These are phyloP conservation scores for Pteropus alecto DNA, from an alignment of 2,113 vertebrate genomes.

Conservation along the genomic window DNA sequence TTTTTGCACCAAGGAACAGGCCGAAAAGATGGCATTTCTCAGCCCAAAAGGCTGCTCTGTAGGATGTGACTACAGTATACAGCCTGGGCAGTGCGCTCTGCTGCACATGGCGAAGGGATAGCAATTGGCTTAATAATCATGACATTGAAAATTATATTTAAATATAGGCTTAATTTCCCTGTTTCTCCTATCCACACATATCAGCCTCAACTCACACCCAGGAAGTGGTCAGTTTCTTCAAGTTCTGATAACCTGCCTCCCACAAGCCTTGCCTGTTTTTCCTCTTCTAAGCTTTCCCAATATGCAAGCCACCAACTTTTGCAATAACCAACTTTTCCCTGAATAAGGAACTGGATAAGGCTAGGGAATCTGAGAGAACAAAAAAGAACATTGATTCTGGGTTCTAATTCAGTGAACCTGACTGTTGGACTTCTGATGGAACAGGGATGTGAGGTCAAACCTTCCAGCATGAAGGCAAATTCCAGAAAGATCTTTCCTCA, in stretches of 20 bases:
- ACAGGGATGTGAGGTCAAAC: neutral
- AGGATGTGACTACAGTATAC: neutral
- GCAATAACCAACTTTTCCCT: neutral
- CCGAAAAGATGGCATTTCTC: neutral
- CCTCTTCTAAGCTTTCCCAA: neutral
- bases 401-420: neutral
- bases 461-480: neutral
- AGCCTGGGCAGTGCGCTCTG: neutral
- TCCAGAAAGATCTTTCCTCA: neutral
- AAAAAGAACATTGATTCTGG: neutral
- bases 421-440: neutral
- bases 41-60: neutral
- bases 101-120: neutral
- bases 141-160: slow-evolving; percentile 6
- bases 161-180: slow-evolving; percentile 13
- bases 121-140: neutral
- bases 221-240: slow-evolving; percentile 65
- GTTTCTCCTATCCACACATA: slow-evolving; percentile 45
- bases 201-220: slow-evolving; percentile 35
- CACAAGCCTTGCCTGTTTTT: neutral
- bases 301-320: neutral
- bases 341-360: neutral
- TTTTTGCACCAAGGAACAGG: neutral
- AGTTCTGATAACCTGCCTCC: neutral
- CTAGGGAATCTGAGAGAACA: neutral